These are phyloP conservation scores for Drosophila saltans DNA, from an alignment of 1,140 invertebrate genomes.

Conservation along the genomic window DNA sequence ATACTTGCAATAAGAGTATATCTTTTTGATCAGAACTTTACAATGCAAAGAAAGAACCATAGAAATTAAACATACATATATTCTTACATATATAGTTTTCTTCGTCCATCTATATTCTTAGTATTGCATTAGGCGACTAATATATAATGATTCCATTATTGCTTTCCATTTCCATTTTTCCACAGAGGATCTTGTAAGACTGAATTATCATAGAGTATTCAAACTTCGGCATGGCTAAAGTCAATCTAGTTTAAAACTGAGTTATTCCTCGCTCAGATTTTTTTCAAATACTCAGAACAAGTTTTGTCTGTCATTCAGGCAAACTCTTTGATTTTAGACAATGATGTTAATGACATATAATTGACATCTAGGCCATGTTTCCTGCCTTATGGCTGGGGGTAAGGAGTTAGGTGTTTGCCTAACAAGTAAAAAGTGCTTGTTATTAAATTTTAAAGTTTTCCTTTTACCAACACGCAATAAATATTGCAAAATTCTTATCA, in stretches of 20 bases:
- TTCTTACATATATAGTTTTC: too few relatives aligned
- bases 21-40: too few relatives aligned
- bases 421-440: neutral
- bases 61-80: too few relatives aligned
- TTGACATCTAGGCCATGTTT: conserved; percentile 69
- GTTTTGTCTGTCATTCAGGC: conserved; percentile 29
- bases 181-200: too few relatives aligned
- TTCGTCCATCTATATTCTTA: too few relatives aligned
- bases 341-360: conserved; percentile 61
- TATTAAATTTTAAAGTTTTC: neutral
- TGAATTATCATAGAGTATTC: too few relatives aligned
- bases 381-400: conserved; percentile 22
- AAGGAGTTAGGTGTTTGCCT: neutral
- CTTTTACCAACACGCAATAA: neutral
- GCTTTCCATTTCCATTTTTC: too few relatives aligned
- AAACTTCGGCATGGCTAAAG: neutral
- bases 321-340: conserved; percentile 57
- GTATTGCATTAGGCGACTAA: too few relatives aligned
- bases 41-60: too few relatives aligned
- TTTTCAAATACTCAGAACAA: conserved; percentile 4
- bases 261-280: conserved; percentile 10
- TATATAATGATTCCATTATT: too few relatives aligned
- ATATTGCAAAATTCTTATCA: too few relatives aligned
- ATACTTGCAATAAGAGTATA: too few relatives aligned
- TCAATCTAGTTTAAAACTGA: neutral